Conservation (phyloP, 2,113 vertebrate species). For the Emydocephalus ijimae region DNA sequence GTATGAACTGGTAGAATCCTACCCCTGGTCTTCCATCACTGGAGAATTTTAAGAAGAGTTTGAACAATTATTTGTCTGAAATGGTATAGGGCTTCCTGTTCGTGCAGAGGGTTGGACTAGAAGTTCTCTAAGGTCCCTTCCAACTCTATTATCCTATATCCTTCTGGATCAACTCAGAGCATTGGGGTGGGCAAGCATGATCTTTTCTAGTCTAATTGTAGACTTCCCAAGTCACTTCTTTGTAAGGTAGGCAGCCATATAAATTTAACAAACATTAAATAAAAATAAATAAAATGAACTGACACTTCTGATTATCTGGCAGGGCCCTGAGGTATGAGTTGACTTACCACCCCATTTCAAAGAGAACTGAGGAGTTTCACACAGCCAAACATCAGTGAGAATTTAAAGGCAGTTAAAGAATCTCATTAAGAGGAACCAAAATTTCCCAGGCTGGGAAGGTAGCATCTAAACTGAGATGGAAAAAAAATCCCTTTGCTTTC, state of each 20-base stretch:
- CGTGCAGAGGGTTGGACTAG: neutral
- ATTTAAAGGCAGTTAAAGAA: neutral
- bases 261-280: neutral
- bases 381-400: neutral
- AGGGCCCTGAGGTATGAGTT: neutral
- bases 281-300: neutral
- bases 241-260: neutral
- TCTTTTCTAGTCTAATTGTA: neutral
- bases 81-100: neutral
- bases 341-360: neutral
- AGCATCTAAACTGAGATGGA: neutral
- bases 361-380: neutral
- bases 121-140: neutral
- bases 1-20: no score
- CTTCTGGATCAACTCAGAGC: neutral
- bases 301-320: neutral
- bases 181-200: neutral
- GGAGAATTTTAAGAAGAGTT: no score
- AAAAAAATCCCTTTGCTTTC: neutral
- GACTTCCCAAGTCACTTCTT: neutral
- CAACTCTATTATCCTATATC: neutral
- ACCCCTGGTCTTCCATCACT: no score
- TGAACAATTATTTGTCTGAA: no score
- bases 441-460: neutral
- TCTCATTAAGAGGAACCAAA: neutral